These are phyloP conservation scores for Andricus quercusramuli DNA, from an alignment of 2,888 invertebrate species.

Conservation along the genomic window DNA sequence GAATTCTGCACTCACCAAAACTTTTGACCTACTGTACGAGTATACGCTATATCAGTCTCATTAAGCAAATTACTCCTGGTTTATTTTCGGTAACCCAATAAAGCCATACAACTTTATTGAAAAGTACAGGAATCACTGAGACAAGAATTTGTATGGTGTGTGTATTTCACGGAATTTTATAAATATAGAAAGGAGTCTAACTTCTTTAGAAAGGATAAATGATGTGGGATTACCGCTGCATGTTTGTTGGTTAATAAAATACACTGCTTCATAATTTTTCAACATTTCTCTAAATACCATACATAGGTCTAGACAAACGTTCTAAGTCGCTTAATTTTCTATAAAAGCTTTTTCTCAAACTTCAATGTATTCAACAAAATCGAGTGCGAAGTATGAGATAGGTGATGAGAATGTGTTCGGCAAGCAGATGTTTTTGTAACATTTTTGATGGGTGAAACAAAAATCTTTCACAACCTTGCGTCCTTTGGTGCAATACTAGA, in stretches of 20 bases:
- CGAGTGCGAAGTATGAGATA: too few species aligned
- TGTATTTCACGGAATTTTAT: neutral
- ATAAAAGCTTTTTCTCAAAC: too few species aligned
- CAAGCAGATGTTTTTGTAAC: too few species aligned
- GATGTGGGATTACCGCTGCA: neutral
- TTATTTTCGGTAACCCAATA: neutral
- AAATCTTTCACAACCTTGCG: too few species aligned
- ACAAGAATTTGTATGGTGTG: neutral
- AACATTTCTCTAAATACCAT: neutral
- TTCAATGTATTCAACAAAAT: too few species aligned
- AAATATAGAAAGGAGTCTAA: neutral
- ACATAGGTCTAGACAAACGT: too few species aligned
- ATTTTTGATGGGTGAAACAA: too few species aligned
- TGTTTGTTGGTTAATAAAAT: constrained; percentile 9
- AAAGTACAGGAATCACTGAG: neutral
- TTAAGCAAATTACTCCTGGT: neutral
- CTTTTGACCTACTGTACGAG: neutral
- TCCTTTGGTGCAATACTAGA: too few species aligned
- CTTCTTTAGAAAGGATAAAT: neutral
- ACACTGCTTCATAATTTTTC: neutral
- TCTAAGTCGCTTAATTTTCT: too few species aligned
- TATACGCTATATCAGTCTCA: neutral
- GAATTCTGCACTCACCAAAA: neutral
- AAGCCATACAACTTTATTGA: neutral
- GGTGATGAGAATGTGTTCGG: too few species aligned